Evolutionary conservation across 2,888 invertebrate species (phyloP), one percentile per base, ranked within the genome.

Genomic region (Rhagonycha fulva): DNA sequence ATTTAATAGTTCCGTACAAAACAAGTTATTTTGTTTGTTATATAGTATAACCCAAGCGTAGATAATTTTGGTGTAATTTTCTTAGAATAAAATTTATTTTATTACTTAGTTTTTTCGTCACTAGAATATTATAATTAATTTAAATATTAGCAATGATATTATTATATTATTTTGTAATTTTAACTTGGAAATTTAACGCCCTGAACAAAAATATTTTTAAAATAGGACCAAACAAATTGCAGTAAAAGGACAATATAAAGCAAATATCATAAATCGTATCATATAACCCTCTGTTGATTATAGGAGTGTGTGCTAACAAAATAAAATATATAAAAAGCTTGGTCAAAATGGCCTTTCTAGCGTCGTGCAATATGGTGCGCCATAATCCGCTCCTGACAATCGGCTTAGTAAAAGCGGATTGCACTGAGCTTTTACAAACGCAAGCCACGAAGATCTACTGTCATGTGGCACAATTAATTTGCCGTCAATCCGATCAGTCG

Each of bases 401-500:
- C 83, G 81, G 86, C 85, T 87, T 86, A 86, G 80, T 84, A 81
- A 86, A 86, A 87, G 86, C 84, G 86, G 87, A 86, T 87, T 86
- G 84, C 81, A 82, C 79, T 74, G 77, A 80, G 82, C 82, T 82
- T 79, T 81, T 82, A 81, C 83, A 81, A 81, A 83, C 83, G 79
- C 84, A 83, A 76, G 76, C 78, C 76, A 76, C 74, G 70, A 73
- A 73, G 78, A 80, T 81, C 79, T 79, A 80, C 81, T 84, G 86
- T 85, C 85, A 85, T 84, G 85, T 81, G 85, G 86, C 85, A 86
- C 86, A 87, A 86, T 86, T 87, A 87, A 87, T 86, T 86, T 84
- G 84, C 85, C 85, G 86, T 87, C 86, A 86, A 87, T 86, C 86
- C 84, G 85, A 87, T 86, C 85, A 83, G 81, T 82, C 83, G 84